Evolutionary conservation across 2,888 invertebrate species (phyloP), one percentile per base, ranked within the genome.

Genomic region (Rhamnusium bicolor): DNA sequence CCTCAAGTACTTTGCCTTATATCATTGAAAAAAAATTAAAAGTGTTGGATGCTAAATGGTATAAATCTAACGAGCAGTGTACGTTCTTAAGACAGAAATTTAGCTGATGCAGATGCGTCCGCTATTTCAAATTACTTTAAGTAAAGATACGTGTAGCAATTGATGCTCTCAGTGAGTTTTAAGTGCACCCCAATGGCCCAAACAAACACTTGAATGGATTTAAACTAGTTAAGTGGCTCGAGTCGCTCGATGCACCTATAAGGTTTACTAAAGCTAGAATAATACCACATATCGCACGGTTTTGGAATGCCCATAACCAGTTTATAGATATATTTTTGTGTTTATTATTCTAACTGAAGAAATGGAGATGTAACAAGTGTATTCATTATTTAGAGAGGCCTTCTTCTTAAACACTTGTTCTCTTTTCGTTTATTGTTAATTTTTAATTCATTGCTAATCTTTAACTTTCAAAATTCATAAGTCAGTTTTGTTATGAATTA

Each of bases 61-160:
- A 46, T 24, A 21, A 47, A 47, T 56, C 18, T 68, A 21, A 47
- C 58, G 16, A 60, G 58, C 58, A 60, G 58, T 60, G 19, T 60
- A 32, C 29, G 16, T 68, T 56, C 54, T 62, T 47, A 68, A 73
- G 73, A 71, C 73, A 71, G 72, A 72, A 56, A 21, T 66, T 49
- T 16, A 68, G 61, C 67, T 72, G 72, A 66, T 62, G 72, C 78
- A 78, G 71, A 71, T 77, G 78, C 71, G 69, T 74, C 73, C 72
- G 76, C 74, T 74, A 71, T 68, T 54, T 68, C 32, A 72, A 73
- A 71, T 77, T 75, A 72, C 66, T 77, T 78, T 81, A 81, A 81
- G 81, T 81, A 81, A 76, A 80, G 69, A 79, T 79, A 72, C 81
- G 73, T 81, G 81, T 81, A 80, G 72, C 74, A 78, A 80, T 80